phyloP scores from a whole-genome alignment of 2,888 invertebrate genomes.

The Pinctada fucata region DNA sequence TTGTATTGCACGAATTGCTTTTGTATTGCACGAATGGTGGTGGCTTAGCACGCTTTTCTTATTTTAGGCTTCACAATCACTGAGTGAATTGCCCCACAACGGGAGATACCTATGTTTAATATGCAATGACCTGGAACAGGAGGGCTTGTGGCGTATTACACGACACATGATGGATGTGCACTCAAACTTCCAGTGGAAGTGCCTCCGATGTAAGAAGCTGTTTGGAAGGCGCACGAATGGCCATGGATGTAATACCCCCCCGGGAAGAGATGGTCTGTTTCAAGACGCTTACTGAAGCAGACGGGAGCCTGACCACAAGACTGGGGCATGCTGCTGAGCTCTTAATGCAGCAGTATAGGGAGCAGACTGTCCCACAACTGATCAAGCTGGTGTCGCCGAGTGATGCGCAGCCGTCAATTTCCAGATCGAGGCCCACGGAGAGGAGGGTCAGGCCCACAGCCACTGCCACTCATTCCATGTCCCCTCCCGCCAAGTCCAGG shows the following conservation, averaged over 20 bases:
- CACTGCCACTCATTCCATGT: too few species aligned
- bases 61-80: neutral
- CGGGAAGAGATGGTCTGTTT: conserved; percentile 4
- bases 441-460: neutral
- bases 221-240: neutral
- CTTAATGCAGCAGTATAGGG: neutral
- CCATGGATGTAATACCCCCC: conserved; percentile 3
- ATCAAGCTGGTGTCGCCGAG: neutral
- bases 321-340: neutral
- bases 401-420: neutral
- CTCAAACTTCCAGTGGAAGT: conserved; percentile 4
- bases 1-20: too few species aligned
- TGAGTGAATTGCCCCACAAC: neutral
- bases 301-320: neutral
- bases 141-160: neutral
- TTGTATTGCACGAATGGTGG: too few species aligned
- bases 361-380: neutral
- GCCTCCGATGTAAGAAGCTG: conserved; percentile 3
- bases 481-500: too few species aligned
- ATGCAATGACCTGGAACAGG: neutral
- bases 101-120: neutral
- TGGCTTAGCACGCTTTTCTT: too few species aligned
- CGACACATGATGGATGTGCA: conserved; percentile 1
- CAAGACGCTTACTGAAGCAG: neutral
- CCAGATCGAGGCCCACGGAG: neutral